A percentile compares a stretch with the other conserved stretches of the same genome.
These are phyloP conservation scores for Acronicta leporina DNA, from an alignment of 2,888 invertebrate genomes.

Conservation along the genomic window DNA sequence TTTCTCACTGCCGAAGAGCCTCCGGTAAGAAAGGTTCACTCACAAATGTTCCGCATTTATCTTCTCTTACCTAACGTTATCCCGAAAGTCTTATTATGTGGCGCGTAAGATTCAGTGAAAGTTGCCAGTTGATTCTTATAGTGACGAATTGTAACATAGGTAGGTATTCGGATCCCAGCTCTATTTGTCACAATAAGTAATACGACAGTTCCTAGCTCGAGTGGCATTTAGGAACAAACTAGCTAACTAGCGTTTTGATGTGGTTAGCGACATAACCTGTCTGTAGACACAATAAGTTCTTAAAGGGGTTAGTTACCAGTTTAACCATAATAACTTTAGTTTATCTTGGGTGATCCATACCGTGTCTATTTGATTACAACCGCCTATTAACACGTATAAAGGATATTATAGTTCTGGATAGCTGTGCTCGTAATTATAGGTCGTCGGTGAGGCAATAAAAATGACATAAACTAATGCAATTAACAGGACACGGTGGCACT, in stretches of 20 bases:
- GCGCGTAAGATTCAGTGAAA: slow-evolving; percentile 23
- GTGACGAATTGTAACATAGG: slow-evolving; percentile 47
- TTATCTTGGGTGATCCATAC: slow-evolving; percentile 43
- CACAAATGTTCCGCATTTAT: slow-evolving; percentile 60
- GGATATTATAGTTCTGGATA: slow-evolving; percentile 21
- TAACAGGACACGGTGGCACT: slow-evolving; percentile 60
- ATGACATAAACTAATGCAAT: slow-evolving; percentile 66
- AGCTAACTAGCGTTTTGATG: slow-evolving; percentile 55
- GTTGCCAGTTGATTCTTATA: slow-evolving; percentile 43
- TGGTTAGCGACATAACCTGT: slow-evolving; percentile 51
- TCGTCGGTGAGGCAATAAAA: slow-evolving; percentile 60
- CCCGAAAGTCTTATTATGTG: slow-evolving; percentile 42
- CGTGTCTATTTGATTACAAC: slow-evolving; percentile 55
- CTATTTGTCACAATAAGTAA: slow-evolving; percentile 46
- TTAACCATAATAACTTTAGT: slow-evolving; percentile 41
- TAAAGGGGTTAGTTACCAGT: slow-evolving; percentile 52
- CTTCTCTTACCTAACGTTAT: slow-evolving; percentile 47
- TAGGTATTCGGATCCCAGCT: slow-evolving; percentile 21
- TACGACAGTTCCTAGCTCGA: slow-evolving; percentile 30
- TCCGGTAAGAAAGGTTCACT: slow-evolving; percentile 64
- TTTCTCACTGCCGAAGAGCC: slow-evolving; percentile 62
- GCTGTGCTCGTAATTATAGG: slow-evolving; percentile 54
- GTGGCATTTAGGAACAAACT: slow-evolving; percentile 39
- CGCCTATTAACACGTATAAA: slow-evolving; percentile 36
- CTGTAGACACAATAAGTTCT: slow-evolving; percentile 44